Conservation (phyloP, 2,797 vertebrate genomes). For the Chelidonichthys spinosus region DNA sequence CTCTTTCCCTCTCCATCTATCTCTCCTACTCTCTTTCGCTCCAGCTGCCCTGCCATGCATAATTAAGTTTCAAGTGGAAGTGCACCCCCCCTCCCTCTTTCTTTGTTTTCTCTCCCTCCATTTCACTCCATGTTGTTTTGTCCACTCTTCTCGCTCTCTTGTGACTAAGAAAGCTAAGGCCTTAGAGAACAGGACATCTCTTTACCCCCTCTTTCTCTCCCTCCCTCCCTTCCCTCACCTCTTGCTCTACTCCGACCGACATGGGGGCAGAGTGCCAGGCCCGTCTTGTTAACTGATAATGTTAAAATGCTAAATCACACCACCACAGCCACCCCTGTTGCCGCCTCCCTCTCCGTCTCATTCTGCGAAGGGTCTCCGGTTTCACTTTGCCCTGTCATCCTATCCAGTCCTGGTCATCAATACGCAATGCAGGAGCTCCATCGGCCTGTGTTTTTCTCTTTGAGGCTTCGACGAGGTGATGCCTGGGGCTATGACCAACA, state of each 20-base stretch:
- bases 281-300: conserved; percentile 71
- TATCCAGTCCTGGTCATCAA: conserved; percentile 69
- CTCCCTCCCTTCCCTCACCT: conserved; percentile 8
- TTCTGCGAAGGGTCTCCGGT: conserved; percentile 65
- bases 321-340: conserved; percentile 46
- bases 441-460: conserved; percentile 57
- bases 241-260: conserved; percentile 17
- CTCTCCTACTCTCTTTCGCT: conserved; percentile 61
- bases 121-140: conserved; percentile 32
- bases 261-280: conserved; percentile 37
- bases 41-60: conserved; percentile 66
- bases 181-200: conserved; percentile 7
- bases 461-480: conserved; percentile 54
- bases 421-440: conserved; percentile 66
- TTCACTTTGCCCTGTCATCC: conserved; percentile 70
- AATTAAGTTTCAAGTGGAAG: conserved; percentile 70
- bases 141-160: conserved; percentile 3
- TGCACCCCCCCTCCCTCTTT: conserved; percentile 27
- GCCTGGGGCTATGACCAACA: conserved; percentile 53
- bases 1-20: conserved; percentile 58
- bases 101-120: conserved; percentile 38
- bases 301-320: conserved; percentile 77
- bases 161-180: conserved; percentile 21
- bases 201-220: neutral
- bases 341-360: conserved; percentile 45